Percentiles rank a stretch among this genome's conserved stretches.
phyloP scores from a whole-genome alignment of 2,113 vertebrate genomes.

The Pithys albifrons region DNA sequence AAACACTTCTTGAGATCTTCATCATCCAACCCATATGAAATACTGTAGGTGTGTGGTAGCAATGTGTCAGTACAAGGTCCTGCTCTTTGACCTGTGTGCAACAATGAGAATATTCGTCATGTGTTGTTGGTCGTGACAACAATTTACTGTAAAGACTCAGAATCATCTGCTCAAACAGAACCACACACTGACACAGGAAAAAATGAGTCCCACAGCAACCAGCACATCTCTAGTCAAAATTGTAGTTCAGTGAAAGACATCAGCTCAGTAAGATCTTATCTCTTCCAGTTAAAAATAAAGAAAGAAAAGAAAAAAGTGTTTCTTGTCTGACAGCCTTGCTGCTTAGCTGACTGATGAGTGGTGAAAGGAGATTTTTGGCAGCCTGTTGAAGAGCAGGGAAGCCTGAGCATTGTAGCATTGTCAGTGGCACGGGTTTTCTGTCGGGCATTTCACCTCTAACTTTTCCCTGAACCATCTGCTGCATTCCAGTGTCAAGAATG shows the following conservation, averaged over 20 bases:
- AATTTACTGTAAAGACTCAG: neutral
- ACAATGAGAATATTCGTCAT: neutral
- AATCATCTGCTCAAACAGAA: neutral
- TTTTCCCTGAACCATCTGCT: slow-evolving; percentile 60
- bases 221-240: neutral
- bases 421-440: slow-evolving; percentile 1
- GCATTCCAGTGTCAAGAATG: slow-evolving; percentile 50
- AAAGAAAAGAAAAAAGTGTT: fast-evolving
- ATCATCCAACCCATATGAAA: neutral
- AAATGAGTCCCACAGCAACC: neutral
- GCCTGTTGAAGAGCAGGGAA: slow-evolving; percentile 16
- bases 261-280: neutral
- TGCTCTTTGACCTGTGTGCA: neutral
- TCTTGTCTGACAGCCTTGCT: slow-evolving; percentile 25
- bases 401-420: neutral
- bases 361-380: slow-evolving; percentile 34
- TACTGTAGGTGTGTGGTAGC: neutral
- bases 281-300: neutral
- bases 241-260: fast-evolving
- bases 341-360: neutral
- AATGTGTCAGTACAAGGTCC: neutral
- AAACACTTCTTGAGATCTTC: neutral
- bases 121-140: neutral
- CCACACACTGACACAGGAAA: neutral
- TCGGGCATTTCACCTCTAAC: slow-evolving; percentile 15